Evolutionary conservation across 2,113 vertebrate species (phyloP).

Genomic region (Microtus montanus): DNA sequence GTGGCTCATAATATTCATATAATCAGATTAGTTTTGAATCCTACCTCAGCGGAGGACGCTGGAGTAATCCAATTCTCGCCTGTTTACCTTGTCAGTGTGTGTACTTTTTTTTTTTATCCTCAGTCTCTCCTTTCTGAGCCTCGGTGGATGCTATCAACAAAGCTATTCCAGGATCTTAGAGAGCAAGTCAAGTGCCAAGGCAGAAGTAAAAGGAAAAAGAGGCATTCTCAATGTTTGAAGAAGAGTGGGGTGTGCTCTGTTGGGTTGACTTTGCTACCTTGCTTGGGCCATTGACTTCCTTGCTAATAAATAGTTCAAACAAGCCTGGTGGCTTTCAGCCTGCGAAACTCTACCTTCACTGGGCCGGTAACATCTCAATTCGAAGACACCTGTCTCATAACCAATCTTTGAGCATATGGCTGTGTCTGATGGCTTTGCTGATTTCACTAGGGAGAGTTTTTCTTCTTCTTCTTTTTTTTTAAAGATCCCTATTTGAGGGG

Average conservation of each 20-base stretch:
- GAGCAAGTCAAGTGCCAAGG: conserved; percentile 51
- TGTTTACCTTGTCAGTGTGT: conserved; percentile 80
- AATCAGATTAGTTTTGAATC: conserved; percentile 96
- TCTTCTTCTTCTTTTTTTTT: background rate
- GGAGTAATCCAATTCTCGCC: conserved; percentile 84
- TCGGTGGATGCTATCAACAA: conserved; percentile 54
- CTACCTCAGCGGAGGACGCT: conserved; percentile 84
- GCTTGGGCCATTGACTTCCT: background rate
- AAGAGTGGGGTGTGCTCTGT: background rate
- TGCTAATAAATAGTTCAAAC: conserved; percentile 45
- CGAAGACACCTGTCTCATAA: conserved; percentile 47
- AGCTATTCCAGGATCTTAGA: conserved; percentile 42
- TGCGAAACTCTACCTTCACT: conserved; percentile 6
- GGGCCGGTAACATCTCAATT: conserved; percentile 72
- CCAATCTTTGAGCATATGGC: conserved; percentile 67
- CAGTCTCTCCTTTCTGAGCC: conserved; percentile 58
- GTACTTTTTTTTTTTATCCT: background rate
- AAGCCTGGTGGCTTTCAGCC: conserved; percentile 15
- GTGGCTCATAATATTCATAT: conserved; percentile 93
- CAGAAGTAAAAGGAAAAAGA: background rate
- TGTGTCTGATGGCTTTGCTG: conserved; percentile 67
- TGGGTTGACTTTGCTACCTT: background rate
- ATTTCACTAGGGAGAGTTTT: conserved; percentile 65
- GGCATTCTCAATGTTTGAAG: background rate
- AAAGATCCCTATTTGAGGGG: conserved; percentile 62